Evolutionary conservation across 2,797 vertebrate species (phyloP), one percentile per base, ranked within the genome.

Genomic region (Chaetophractus vellerosus): DNA sequence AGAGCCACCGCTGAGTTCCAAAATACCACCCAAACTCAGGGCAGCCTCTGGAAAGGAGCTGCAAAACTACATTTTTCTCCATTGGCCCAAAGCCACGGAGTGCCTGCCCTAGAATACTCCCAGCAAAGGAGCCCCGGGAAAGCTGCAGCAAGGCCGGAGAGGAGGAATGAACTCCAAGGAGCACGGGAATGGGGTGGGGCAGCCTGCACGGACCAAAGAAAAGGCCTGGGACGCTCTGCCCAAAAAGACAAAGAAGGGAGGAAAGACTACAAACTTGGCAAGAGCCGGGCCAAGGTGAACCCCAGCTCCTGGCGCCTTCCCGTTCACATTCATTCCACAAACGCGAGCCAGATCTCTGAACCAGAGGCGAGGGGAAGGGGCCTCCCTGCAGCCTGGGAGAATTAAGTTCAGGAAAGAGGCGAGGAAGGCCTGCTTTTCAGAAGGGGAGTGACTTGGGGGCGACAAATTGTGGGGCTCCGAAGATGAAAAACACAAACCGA

Each of bases 121-220:
- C 41, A 1, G 74, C 81, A 74, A 84, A 69, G 81, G 48, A 83
- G 89, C 68, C 72, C n/a, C 28, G 1, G 4, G 78, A 50, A 92
- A 93, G 72, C 68, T 52, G 64, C 90, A 26, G 84, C 36, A 57
- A 94, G 85, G 96, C 93, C 19, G 12, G 26, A 89, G 72, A 83
- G 63, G 75, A 83, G 89, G 93, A 95, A 92, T 41, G 88, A 93
- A 96, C 84, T 95, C 91, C 93, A 78, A 4, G 0, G 81, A 93
- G 69, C 68, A 75, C 48, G 93, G 88, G 96, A 97, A 96, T 61
- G 91, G 96, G 97, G 96, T 97, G 96, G 95, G 96, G 97, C 96
- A 86, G 92, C 59, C 93, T 48, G 88, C 64, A 86, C 92, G 85
- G 31, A 90, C 59, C 16, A 80, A 95, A 96, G 87, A 95, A 96